Conservation (phyloP, 2,113 vertebrate species). For the Cyphomyrus discorhynchus region DNA sequence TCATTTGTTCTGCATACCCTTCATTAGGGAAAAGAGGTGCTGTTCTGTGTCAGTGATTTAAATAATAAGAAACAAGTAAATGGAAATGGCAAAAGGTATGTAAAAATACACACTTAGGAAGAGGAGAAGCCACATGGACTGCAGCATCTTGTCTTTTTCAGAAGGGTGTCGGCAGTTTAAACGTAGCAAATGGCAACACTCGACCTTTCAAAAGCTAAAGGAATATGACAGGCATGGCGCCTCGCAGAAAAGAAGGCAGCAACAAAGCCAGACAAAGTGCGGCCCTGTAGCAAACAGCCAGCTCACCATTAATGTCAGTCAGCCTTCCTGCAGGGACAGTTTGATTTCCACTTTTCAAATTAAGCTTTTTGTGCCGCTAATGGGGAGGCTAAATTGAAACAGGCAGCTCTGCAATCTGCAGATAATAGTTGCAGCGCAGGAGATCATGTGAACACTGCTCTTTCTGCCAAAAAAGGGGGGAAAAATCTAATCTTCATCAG, state of each 20-base stretch:
- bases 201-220: slow-evolving; percentile 71
- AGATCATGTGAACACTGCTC: slow-evolving; percentile 65
- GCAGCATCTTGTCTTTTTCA: slow-evolving; percentile 28
- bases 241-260: slow-evolving; percentile 39
- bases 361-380: slow-evolving; percentile 69
- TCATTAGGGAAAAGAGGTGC: not conserved
- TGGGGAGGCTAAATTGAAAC: slow-evolving; percentile 67
- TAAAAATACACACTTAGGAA: slow-evolving; percentile 6
- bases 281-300: slow-evolving; percentile 66
- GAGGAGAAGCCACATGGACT: slow-evolving; percentile 14
- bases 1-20: not conserved
- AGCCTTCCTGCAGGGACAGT: slow-evolving; percentile 64
- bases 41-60: not conserved
- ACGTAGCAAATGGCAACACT: slow-evolving; percentile 64
- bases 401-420: slow-evolving; percentile 67
- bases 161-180: slow-evolving; percentile 48
- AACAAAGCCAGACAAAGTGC: slow-evolving; percentile 69
- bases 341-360: slow-evolving; percentile 77
- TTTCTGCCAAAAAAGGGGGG: slow-evolving; percentile 42
- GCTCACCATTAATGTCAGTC: slow-evolving; percentile 74
- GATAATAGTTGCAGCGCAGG: slow-evolving; percentile 56
- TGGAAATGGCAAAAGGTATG: not conserved
- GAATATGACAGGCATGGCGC: slow-evolving; percentile 67
- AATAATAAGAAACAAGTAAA: not conserved
- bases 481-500: slow-evolving; percentile 60